Evolutionary conservation across 2,113 vertebrate species (phyloP).

Genomic region (Ochotona princeps): DNA sequence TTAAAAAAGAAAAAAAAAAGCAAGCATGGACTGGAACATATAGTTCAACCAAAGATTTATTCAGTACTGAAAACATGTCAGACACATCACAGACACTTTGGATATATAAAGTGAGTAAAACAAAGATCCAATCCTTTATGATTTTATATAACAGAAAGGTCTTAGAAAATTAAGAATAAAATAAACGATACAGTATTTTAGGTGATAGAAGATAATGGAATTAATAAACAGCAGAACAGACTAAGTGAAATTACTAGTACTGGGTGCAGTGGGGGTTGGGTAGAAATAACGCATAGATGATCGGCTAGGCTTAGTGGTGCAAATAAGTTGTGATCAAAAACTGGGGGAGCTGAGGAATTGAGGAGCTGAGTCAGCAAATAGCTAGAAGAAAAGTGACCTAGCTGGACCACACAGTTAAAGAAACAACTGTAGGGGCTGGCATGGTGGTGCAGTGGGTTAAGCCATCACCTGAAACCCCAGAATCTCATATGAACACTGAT

Average conservation of each 20-base stretch:
- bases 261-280: not conserved
- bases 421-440: not conserved
- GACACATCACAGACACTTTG: not conserved
- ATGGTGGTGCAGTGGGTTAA: too few species aligned
- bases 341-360: not conserved
- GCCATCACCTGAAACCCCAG: too few species aligned
- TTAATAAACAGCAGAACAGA: not conserved
- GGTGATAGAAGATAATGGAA: not conserved
- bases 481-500: too few species aligned
- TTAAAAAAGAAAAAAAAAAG: not conserved
- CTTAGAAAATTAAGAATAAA: not conserved
- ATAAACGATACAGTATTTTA: not conserved
- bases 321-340: not conserved
- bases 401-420: not conserved
- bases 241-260: not conserved
- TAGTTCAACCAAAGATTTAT: not conserved
- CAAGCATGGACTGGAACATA: not conserved
- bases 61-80: slow-evolving; percentile 42
- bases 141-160: slow-evolving; percentile 29
- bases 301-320: not conserved
- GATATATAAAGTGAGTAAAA: not conserved
- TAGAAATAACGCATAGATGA: not conserved
- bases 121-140: not conserved
- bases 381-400: not conserved
- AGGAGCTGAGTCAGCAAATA: not conserved